Evolutionary conservation across 1,140 invertebrate species (phyloP).

Genomic region (Argopecten irradians): DNA sequence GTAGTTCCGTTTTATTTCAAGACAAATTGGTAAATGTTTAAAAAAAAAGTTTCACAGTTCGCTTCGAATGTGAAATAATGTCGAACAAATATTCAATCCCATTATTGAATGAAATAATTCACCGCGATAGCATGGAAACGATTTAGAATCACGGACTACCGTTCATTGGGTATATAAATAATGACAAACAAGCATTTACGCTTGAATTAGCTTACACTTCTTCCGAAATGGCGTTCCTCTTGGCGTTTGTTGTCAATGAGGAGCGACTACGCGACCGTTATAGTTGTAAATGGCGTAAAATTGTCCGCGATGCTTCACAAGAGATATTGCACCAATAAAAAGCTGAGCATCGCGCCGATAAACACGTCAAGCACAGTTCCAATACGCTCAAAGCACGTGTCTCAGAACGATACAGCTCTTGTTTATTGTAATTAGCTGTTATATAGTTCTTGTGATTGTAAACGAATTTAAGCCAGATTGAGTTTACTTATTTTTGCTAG

Average conservation of each 20-base stretch:
- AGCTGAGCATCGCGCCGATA: background rate
- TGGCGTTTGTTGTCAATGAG: background rate
- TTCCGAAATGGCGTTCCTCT: background rate
- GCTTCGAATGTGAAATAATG: background rate
- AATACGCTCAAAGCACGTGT: constrained; percentile 3
- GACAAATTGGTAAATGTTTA: background rate
- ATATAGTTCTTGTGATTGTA: background rate
- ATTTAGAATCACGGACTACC: too few relatives aligned
- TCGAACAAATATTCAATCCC: background rate
- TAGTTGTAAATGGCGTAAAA: constrained; percentile 16
- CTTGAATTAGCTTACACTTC: background rate
- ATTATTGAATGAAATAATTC: background rate
- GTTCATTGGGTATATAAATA: background rate
- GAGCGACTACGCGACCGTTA: background rate
- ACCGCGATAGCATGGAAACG: background rate
- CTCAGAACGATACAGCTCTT: background rate
- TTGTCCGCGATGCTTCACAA: background rate
- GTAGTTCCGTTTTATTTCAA: background rate
- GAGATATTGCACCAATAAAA: background rate
- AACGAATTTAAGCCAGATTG: background rate
- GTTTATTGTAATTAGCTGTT: constrained; percentile 9
- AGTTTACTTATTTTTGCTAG: background rate
- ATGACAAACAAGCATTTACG: background rate
- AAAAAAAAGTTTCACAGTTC: background rate
- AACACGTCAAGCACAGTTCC: background rate